A percentile compares a stretch with the other conserved stretches of the same genome.
Conservation (phyloP, 2,113 vertebrate genomes). For the Corythaeola cristata region DNA sequence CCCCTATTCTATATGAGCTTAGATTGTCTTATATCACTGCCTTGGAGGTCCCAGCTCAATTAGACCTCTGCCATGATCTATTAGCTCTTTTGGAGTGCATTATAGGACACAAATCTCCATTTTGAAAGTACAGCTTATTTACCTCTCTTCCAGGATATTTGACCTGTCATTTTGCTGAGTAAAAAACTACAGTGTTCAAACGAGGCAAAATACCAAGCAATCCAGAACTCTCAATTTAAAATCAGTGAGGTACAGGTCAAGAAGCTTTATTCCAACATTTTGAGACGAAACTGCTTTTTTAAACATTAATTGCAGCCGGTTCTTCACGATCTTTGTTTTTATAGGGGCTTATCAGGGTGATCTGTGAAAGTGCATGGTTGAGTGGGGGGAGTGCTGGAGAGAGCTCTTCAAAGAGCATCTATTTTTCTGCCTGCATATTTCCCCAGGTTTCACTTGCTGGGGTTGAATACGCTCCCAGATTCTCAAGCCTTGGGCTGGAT, state of each 20-base stretch:
- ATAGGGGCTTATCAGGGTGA: neutral
- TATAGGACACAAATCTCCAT: neutral
- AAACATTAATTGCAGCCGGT: neutral
- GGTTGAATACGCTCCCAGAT: neutral
- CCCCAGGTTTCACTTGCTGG: accelerated
- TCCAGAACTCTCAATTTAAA: neutral
- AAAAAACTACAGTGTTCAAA: neutral
- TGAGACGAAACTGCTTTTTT: neutral
- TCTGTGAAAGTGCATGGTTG: neutral
- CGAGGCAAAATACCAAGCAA: neutral
- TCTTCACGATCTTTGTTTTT: neutral
- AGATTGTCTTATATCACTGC: neutral
- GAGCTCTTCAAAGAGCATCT: neutral
- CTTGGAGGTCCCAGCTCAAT: neutral
- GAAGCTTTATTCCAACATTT: neutral
- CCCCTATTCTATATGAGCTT: neutral
- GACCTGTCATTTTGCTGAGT: neutral
- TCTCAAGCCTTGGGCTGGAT: neutral
- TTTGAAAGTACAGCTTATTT: neutral
- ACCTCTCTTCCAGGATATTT: neutral
- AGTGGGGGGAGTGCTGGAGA: neutral
- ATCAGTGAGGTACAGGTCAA: neutral
- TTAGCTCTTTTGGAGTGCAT: neutral
- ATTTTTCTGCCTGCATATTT: neutral
- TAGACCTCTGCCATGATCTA: neutral